phyloP scores from a whole-genome alignment of 64 coral and sea anemone species.

The Astreopora myriophthalma region DNA sequence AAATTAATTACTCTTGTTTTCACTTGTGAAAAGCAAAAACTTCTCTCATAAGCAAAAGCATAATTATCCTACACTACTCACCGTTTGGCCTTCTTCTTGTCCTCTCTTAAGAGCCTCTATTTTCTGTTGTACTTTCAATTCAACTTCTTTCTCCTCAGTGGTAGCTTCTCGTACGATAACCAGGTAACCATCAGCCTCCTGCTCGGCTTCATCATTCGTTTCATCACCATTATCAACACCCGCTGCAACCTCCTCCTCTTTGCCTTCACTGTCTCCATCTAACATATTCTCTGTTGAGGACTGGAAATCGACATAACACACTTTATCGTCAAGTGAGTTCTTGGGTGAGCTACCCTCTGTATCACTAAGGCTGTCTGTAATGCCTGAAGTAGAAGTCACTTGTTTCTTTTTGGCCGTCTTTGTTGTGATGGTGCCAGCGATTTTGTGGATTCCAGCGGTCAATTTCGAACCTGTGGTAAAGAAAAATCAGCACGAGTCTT shows the following conservation, averaged over 20 bases:
- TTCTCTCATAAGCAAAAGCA: neutral
- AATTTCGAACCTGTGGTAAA: slow-evolving; percentile 30
- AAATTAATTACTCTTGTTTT: too few species aligned
- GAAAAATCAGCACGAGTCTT: neutral
- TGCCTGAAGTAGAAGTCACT: neutral
- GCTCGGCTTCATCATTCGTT: neutral
- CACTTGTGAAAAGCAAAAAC: too few species aligned
- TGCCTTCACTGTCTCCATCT: neutral
- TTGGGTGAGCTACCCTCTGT: neutral
- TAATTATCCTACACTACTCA: neutral
- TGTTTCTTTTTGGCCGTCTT: neutral
- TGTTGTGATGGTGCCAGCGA: neutral
- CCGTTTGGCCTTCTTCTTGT: neutral
- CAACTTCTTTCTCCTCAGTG: slow-evolving; percentile 64
- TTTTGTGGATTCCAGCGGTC: slow-evolving; percentile 10
- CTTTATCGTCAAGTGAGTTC: slow-evolving; percentile 72
- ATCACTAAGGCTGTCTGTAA: neutral
- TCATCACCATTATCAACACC: slow-evolving; percentile 15
- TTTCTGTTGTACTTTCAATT: slow-evolving; percentile 67
- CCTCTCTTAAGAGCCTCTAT: slow-evolving; percentile 23
- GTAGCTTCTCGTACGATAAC: slow-evolving; percentile 51
- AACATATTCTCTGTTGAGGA: slow-evolving; percentile 1
- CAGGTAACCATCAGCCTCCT: slow-evolving; percentile 14
- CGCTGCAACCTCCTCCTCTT: neutral
- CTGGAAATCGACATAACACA: slow-evolving; percentile 20